phyloP scores from a whole-genome alignment of 2,888 invertebrate genomes.

The Orchesella flavescens region DNA sequence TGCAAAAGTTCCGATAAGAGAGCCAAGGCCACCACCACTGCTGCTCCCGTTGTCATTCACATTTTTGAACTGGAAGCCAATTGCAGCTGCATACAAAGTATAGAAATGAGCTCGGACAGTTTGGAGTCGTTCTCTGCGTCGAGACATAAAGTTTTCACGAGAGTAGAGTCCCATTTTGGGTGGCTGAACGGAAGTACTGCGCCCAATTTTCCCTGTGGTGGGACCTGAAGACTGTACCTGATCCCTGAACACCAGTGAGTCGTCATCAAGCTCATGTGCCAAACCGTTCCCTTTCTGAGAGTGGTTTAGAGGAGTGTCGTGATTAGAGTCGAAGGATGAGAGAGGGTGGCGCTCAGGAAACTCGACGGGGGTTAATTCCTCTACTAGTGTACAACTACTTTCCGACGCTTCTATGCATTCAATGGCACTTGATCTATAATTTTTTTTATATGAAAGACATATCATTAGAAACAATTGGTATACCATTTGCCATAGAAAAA shows the following conservation, averaged over 20 bases:
- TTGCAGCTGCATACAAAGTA: slow-evolving; percentile 77
- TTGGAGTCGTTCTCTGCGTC: slow-evolving; percentile 76
- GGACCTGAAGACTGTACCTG: slow-evolving; percentile 34
- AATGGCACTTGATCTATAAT: slow-evolving; percentile 59
- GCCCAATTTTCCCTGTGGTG: not conserved
- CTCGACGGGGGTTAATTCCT: slow-evolving; percentile 66
- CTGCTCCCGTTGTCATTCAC: slow-evolving; percentile 75
- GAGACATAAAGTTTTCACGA: slow-evolving; percentile 48
- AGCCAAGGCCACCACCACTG: slow-evolving; percentile 73
- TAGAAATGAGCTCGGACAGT: slow-evolving; percentile 78
- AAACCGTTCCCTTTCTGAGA: slow-evolving; percentile 23
- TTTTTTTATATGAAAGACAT: not conserved
- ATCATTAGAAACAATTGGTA: not conserved
- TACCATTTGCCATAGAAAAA: too few species aligned
- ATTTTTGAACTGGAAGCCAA: slow-evolving; percentile 77
- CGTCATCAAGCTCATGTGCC: slow-evolving; percentile 49
- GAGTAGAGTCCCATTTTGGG: slow-evolving; percentile 11
- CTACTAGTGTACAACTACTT: slow-evolving; percentile 71
- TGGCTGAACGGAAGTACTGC: slow-evolving; percentile 5
- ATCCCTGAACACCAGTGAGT: slow-evolving; percentile 47
- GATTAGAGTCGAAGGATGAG: slow-evolving; percentile 39
- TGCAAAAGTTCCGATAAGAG: slow-evolving; percentile 78
- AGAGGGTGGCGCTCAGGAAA: slow-evolving; percentile 53
- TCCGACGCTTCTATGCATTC: slow-evolving; percentile 70
- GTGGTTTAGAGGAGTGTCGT: slow-evolving; percentile 2